Evolutionary conservation across 2,797 vertebrate species (phyloP).

Genomic region (Onychomys torridus): DNA sequence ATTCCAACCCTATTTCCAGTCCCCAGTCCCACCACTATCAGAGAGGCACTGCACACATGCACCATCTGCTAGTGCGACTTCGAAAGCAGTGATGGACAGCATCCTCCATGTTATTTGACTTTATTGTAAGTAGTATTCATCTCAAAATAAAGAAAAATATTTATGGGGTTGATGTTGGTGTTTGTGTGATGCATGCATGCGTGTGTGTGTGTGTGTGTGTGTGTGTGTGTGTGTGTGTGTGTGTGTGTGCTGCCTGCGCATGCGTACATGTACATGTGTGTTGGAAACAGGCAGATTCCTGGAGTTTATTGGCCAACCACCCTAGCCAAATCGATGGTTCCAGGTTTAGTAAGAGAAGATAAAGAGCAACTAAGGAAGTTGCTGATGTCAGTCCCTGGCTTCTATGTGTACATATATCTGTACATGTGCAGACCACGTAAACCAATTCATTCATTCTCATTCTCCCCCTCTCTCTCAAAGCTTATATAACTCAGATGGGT

Average conservation of each 20-base stretch:
- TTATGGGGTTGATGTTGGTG: background rate
- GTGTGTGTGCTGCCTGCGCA: too few relatives aligned
- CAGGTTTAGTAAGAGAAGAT: background rate
- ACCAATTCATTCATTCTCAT: background rate
- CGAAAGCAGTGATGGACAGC: background rate
- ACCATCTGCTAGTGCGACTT: background rate
- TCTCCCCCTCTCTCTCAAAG: too few relatives aligned
- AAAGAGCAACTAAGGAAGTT: background rate
- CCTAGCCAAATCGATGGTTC: background rate
- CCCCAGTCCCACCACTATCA: background rate
- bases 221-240: background rate
- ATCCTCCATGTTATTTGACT: conserved; percentile 26
- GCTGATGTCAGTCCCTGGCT: background rate
- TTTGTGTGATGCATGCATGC: background rate
- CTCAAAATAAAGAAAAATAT: conserved; percentile 23
- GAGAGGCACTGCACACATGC: background rate
- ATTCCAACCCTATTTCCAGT: background rate
- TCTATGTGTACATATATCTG: background rate
- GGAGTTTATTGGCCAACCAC: background rate
- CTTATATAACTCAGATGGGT: background rate
- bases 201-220: too few relatives aligned
- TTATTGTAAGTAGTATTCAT: background rate
- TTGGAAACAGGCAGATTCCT: background rate
- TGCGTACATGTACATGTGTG: background rate
- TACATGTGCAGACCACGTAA: background rate